These are phyloP conservation scores for Carassius gibelio DNA, from an alignment of 2,113 vertebrate species.

Conservation along the genomic window DNA sequence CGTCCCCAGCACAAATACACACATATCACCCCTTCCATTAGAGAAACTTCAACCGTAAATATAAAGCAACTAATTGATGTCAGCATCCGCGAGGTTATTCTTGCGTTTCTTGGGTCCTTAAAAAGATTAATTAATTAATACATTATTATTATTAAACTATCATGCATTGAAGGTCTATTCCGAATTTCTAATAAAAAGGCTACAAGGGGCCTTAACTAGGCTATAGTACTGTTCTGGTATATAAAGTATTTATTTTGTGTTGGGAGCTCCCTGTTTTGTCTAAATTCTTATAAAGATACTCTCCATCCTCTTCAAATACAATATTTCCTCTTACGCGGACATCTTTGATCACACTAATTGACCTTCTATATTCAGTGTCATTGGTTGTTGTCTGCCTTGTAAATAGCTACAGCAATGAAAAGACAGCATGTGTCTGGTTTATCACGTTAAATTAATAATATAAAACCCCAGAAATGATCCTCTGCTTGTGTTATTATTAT, in stretches of 20 bases:
- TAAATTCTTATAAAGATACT: not conserved
- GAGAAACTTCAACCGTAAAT: conserved; percentile 13
- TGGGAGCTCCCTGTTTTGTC: not conserved
- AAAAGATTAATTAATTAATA: not conserved
- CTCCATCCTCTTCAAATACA: not conserved
- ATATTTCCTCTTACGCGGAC: not conserved
- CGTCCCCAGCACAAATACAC: conserved; percentile 27
- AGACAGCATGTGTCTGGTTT: not conserved
- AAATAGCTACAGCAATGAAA: not conserved
- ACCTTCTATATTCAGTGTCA: not conserved
- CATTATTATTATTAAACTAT: not conserved
- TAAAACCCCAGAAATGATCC: not conserved
- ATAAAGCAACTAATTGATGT: conserved; percentile 11
- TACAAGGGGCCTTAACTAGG: not conserved
- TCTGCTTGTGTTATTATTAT: not conserved
- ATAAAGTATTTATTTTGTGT: not conserved
- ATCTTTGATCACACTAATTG: not conserved
- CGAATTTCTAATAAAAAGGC: too few relatives aligned
- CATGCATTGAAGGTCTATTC: not conserved
- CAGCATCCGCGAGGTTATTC: not conserved
- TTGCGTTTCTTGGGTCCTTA: not conserved
- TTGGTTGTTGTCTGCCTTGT: not conserved
- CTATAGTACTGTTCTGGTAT: too few relatives aligned
- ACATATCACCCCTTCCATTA: conserved; percentile 34
- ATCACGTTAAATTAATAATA: not conserved